Base-by-base conservation (phyloP, 2,888 invertebrate genomes). In the Trimorus sp. region DNA sequence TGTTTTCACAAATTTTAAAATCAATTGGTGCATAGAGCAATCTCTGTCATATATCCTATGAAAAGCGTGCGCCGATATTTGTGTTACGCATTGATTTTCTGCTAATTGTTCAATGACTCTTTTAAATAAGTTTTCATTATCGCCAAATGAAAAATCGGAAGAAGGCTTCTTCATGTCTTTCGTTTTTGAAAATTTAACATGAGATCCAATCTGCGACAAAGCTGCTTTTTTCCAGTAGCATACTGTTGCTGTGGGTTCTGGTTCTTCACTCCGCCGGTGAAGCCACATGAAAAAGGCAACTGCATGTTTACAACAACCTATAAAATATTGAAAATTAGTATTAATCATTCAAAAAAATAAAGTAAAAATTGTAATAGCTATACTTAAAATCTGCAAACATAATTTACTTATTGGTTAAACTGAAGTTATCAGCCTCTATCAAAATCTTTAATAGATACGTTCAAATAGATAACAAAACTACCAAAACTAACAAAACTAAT, bases 221-320 rank as follows among this genome's bases (percentile, higher is more conserved):
- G 38, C 14, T 3, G 84, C n/a, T 74, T 84, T 84, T 40, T 83
- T 84, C 84, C 79, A 84, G 48, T 83, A 84, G 48, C 84, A 83
- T 0, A 75, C 83, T 1, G 70, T 77, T 3, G 74, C 81, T 40
- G 83, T 84, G 1, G 79, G 81, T 45, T 71, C 76, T 53, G 84
- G 80, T 26, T 84, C 83, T 75, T 84, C 84, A 65, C 83, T 84
- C 16, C 83, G 48, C 14, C 84, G 66, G 68, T 84, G 83, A 12
- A 81, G n/a, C 83, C 84, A 84, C 84, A 84, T 83, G n/a, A 81
- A 62, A 68, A 84, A 74, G 5, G 84, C 82, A 15, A 84, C 59
- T 11, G 73, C 62, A 54, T 84, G 83, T 26, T 83, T 84, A 74
- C 84, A 82, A 56, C 82, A 82, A 54, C 75, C 74, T 83, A n/a